Conservation (phyloP, 2,113 vertebrate species). For the Balaeniceps rex region DNA sequence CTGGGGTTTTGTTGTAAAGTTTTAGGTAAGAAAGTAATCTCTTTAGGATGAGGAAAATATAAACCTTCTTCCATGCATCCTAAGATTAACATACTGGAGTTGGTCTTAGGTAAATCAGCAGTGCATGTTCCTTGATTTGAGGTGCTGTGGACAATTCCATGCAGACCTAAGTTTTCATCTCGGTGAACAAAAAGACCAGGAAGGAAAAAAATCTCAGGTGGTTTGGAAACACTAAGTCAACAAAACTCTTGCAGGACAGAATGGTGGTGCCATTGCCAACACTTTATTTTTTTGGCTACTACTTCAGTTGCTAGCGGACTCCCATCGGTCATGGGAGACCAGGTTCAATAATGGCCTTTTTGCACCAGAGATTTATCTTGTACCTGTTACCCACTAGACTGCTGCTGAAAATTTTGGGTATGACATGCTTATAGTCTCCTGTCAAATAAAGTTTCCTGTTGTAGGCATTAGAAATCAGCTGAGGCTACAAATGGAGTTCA, state of each 20-base stretch:
- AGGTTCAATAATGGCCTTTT: background rate
- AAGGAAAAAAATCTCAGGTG: background rate
- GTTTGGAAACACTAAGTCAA: background rate
- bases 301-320: background rate
- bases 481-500: background rate
- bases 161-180: background rate
- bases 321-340: background rate
- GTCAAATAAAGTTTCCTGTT: background rate
- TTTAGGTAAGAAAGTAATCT: background rate
- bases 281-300: background rate
- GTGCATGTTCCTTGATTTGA: background rate
- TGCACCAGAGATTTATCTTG: background rate
- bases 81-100: background rate
- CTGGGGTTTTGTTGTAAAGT: background rate
- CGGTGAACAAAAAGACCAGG: background rate
- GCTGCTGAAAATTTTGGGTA: background rate
- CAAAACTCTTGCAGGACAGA: background rate
- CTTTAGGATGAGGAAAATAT: background rate
- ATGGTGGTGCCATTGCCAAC: background rate
- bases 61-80: background rate
- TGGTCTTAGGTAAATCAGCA: background rate
- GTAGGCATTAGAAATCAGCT: background rate
- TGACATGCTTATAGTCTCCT: background rate
- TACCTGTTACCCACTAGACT: background rate
- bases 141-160: background rate